Evolutionary conservation across 1,140 invertebrate species (phyloP), one percentile per base, ranked within the genome.

Genomic region (Hesperophylax magnus): DNA sequence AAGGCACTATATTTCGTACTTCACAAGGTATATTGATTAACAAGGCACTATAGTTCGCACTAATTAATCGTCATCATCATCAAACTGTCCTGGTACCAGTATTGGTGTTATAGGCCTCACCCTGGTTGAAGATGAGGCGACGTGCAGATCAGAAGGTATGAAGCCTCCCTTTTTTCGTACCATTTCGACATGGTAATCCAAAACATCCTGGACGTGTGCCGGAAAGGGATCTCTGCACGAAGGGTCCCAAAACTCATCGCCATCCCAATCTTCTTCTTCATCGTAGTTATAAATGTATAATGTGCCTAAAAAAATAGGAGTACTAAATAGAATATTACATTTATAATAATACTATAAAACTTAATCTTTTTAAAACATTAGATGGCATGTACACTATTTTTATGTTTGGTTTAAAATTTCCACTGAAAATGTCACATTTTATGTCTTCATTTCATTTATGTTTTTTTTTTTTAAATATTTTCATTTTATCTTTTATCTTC

Each of bases 201-300:
- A 74, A 2, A 74, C 24, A 15, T 11, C 15, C 3, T 6, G 22
- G 1, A 18, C 18, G 24, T 27, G 14, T n/a, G 71, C 6, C 24
- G 20, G 27, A 8, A 56, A 1, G 1, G 71, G 71, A 74, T 74
- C 71, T 56, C 53, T 24, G n/a, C 47, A 54, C 17, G 53, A 20
- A 8, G 82, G 82, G 8, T 81, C 79, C 82, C 82, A 84, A 72
- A 63, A 63, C 9, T 81, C 78, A 72, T 84, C 82, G 18, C 17
- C 52, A 3, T 84, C 82, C 82, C 82, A 84, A 65, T 79, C 39
- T 77, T 84, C 82, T 24, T 81, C 77, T 56, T 67, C 79, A 58
- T 65, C 61, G 14, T 65, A 22, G 56, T 20, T 18, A 6, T 39
- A 39, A 39, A 39, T 39, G 7, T 39, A 39, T 27, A 27, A 27